A percentile compares a stretch with the other conserved stretches of the same genome.
phyloP scores from a whole-genome alignment of 2,888 invertebrate species.

The Eupeodes luniger region DNA sequence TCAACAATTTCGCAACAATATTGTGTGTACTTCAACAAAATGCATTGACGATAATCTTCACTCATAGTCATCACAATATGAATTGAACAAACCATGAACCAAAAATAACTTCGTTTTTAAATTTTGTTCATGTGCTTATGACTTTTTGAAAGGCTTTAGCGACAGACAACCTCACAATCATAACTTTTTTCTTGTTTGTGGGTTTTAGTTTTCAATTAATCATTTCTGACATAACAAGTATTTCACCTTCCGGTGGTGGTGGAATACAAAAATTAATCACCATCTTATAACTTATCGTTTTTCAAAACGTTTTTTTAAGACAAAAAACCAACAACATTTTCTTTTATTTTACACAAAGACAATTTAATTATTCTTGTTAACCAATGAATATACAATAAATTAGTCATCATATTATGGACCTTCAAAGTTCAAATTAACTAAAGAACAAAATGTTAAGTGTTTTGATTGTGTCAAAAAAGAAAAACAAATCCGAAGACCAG shows the following conservation, averaged over 20 bases:
- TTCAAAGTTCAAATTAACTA: constrained; percentile 30
- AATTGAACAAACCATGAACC: neutral
- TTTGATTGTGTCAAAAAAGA: constrained; percentile 10
- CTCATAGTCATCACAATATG: neutral
- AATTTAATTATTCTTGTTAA: constrained; percentile 33
- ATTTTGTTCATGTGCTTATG: neutral
- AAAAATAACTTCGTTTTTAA: neutral
- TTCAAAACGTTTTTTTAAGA: neutral
- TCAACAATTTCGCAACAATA: neutral
- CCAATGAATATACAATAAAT: constrained; percentile 23
- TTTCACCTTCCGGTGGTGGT: constrained; percentile 40
- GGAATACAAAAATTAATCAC: constrained; percentile 47
- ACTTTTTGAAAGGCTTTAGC: neutral
- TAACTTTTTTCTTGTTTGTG: neutral
- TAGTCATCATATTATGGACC: constrained; percentile 37
- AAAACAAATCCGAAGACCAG: constrained; percentile 9
- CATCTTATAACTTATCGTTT: constrained; percentile 37
- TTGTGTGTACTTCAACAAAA: neutral
- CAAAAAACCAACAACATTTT: neutral
- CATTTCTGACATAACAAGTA: constrained; percentile 54
- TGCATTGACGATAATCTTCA: neutral
- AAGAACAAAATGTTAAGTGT: constrained; percentile 11
- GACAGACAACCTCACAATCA: neutral
- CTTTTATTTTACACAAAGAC: neutral
- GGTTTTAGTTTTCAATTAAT: constrained; percentile 39